Percentiles rank a stretch among this genome's conserved stretches.
These are phyloP conservation scores for Calidris pugnax DNA, from an alignment of 2,113 vertebrate species.

Conservation along the genomic window DNA sequence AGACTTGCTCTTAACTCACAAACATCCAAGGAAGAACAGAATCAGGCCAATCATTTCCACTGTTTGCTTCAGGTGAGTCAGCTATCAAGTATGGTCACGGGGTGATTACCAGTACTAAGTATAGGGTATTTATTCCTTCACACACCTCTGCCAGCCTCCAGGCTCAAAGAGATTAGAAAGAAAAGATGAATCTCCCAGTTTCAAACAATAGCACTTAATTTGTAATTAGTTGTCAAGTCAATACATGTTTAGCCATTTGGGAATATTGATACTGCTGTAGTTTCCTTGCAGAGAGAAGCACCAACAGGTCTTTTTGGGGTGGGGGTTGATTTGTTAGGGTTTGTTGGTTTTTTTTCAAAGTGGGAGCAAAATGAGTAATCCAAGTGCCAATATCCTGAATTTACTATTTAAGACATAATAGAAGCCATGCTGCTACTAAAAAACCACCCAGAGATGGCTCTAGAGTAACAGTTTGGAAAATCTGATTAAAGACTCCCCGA, in stretches of 20 bases:
- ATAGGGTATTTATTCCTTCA: background rate
- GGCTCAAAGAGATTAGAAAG: background rate
- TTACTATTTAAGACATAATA: background rate
- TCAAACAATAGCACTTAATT: background rate
- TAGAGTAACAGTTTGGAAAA: slow-evolving; percentile 3
- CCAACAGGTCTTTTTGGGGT: background rate
- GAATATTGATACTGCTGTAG: background rate
- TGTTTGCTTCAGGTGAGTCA: background rate
- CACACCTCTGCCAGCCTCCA: background rate
- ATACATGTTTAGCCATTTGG: background rate
- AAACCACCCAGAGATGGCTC: slow-evolving; percentile 29
- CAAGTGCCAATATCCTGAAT: background rate
- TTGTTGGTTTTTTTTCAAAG: background rate
- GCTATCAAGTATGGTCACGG: background rate
- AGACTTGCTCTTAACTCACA: background rate
- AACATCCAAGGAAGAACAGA: background rate
- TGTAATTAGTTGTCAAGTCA: background rate
- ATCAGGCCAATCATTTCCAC: background rate
- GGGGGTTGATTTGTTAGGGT: background rate
- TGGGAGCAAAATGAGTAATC: background rate
- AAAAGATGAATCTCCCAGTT: background rate
- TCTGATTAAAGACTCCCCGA: background rate
- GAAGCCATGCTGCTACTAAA: background rate
- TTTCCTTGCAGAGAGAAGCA: background rate
- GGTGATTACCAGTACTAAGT: background rate